These are phyloP conservation scores for Bicyclus anynana DNA, from an alignment of 1,140 invertebrate genomes.

Conservation along the genomic window DNA sequence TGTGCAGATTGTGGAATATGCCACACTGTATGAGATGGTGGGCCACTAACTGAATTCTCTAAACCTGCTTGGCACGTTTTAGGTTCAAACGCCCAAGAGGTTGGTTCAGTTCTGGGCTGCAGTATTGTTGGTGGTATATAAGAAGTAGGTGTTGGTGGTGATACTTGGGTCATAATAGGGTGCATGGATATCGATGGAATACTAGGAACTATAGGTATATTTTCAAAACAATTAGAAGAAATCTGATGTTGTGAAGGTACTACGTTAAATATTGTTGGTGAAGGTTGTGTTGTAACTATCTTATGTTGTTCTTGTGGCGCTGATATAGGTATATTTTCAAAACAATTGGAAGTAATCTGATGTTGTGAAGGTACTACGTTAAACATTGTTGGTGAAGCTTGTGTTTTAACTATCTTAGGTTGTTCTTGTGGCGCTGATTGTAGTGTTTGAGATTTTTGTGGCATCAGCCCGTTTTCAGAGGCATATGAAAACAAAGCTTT, in stretches of 20 bases:
- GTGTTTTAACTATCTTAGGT: not conserved
- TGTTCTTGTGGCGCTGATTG: not conserved
- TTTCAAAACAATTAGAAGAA: not conserved
- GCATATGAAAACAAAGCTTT: slow-evolving; percentile 27
- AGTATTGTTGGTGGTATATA: not conserved
- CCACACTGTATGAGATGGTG: not conserved
- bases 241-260: not conserved
- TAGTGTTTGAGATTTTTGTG: slow-evolving; percentile 5
- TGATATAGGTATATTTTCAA: too few species aligned
- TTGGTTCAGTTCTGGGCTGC: not conserved
- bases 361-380: not conserved
- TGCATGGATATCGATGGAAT: not conserved
- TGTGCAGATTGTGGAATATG: not conserved
- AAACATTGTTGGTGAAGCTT: not conserved
- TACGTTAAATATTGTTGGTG: not conserved
- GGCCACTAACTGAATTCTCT: not conserved
- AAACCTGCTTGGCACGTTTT: not conserved
- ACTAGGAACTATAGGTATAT: not conserved
- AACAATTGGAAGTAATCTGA: not conserved
- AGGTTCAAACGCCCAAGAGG: not conserved
- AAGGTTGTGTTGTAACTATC: not conserved
- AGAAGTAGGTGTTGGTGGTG: not conserved
- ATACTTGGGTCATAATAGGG: not conserved
- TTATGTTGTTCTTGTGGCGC: not conserved
- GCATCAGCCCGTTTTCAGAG: slow-evolving; percentile 1